phyloP scores from a whole-genome alignment of 2,113 vertebrate genomes.

The Calyptommatus sinebrachiatus region DNA sequence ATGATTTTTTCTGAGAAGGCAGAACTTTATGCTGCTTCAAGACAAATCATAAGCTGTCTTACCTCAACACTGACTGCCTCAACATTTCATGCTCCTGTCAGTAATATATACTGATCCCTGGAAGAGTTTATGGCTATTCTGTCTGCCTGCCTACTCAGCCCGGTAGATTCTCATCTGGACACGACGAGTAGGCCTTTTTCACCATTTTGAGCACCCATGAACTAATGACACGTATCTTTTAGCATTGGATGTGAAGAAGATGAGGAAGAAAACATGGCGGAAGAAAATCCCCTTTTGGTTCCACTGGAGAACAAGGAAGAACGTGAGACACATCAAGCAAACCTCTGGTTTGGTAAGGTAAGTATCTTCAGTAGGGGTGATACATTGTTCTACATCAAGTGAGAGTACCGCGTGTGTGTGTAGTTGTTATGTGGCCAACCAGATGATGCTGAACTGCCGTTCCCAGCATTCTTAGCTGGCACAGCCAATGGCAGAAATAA shows the following conservation, averaged over 20 bases:
- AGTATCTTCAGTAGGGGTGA: background rate
- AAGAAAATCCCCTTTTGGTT: slow-evolving; percentile 80
- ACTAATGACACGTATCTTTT: background rate
- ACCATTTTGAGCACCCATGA: background rate
- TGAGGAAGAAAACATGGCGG: slow-evolving; percentile 63
- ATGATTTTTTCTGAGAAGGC: too few species aligned
- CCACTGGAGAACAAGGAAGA: slow-evolving; percentile 83
- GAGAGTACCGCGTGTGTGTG: background rate
- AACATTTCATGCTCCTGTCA: background rate
- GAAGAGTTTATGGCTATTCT: background rate
- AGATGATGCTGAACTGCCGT: background rate
- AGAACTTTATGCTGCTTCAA: too few species aligned
- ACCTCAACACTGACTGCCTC: background rate
- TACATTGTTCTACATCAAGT: background rate
- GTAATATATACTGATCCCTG: background rate
- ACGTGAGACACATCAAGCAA: slow-evolving; percentile 77
- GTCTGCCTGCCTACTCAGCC: too few species aligned
- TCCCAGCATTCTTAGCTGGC: background rate
- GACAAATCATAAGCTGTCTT: background rate
- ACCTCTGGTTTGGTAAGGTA: slow-evolving; percentile 95
- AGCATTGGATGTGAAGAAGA: slow-evolving; percentile 60
- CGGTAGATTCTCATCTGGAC: background rate
- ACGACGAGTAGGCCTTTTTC: background rate
- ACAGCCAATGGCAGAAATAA: background rate
- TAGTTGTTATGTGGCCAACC: background rate